Conservation (phyloP, 2,888 invertebrate genomes). For the Pegoplata infirma region DNA sequence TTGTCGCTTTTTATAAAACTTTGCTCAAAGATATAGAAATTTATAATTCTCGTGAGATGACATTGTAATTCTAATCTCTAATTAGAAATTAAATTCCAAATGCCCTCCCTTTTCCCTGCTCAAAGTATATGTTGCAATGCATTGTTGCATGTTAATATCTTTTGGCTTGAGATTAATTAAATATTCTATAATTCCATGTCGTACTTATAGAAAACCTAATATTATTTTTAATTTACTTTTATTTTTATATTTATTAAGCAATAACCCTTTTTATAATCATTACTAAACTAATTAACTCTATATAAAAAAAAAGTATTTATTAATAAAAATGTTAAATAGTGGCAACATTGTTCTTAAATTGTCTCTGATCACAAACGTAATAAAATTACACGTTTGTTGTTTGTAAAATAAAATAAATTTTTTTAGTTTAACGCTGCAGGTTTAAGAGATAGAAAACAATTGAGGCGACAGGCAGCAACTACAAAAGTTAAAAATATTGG, state of each 20-base stretch:
- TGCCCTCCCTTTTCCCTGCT: no score
- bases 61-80: background rate
- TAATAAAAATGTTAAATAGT: constrained; percentile 4
- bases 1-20: no score
- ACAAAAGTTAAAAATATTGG: background rate
- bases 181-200: background rate
- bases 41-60: background rate
- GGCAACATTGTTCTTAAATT: constrained; percentile 39
- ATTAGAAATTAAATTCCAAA: background rate
- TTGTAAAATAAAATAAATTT: background rate
- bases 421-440: no score
- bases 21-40: no score
- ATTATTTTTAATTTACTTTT: background rate
- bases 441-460: no score
- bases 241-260: background rate
- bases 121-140: no score
- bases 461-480: background rate
- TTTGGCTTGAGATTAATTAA: no score
- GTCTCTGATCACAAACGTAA: constrained; percentile 32
- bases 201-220: background rate
- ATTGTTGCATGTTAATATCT: background rate
- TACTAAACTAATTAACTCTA: background rate
- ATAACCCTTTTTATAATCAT: background rate
- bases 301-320: background rate
- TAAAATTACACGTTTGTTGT: background rate